Conservation (phyloP, 2,888 invertebrate genomes). For the Bombylius major region DNA sequence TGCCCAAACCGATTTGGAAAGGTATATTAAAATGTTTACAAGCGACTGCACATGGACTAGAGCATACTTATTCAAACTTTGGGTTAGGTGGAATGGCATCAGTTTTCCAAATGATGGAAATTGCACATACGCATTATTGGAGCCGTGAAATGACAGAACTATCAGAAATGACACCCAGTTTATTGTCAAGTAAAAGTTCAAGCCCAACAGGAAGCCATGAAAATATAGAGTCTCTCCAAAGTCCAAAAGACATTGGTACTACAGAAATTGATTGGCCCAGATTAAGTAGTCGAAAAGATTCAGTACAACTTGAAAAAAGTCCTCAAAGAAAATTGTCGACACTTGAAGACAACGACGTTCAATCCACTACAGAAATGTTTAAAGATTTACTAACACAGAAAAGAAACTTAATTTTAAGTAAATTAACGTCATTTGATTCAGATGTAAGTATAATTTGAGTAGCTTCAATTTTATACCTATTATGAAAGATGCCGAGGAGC, state of each 20-base stretch:
- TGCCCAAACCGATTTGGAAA: slow-evolving; percentile 86
- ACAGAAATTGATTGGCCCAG: too few species aligned
- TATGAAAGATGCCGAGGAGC: too few species aligned
- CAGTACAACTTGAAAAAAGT: slow-evolving; percentile 27
- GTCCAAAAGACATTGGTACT: slow-evolving; percentile 39
- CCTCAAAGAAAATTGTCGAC: slow-evolving; percentile 48
- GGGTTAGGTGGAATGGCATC: slow-evolving; percentile 96
- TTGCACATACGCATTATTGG: slow-evolving; percentile 98
- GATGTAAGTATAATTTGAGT: slow-evolving; percentile 53
- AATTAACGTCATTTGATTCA: slow-evolving; percentile 78
- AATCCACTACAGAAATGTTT: slow-evolving; percentile 82
- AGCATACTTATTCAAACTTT: slow-evolving; percentile 82
- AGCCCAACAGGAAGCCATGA: slow-evolving; percentile 54
- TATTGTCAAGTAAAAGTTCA: slow-evolving; percentile 33
- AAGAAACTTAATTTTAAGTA: slow-evolving; percentile 72
- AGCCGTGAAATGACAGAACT: slow-evolving; percentile 65
- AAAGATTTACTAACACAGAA: slow-evolving; percentile 89
- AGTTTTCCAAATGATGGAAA: slow-evolving; percentile 92
- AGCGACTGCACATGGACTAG: slow-evolving; percentile 80
- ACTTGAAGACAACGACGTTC: slow-evolving; percentile 50
- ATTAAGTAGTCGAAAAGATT: slow-evolving; percentile 26
- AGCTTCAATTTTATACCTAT: too few species aligned
- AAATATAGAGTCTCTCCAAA: slow-evolving; percentile 50
- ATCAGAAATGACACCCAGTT: slow-evolving; percentile 35
- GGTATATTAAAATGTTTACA: slow-evolving; percentile 89